phyloP scores from a whole-genome alignment of 2,888 invertebrate species.

The Campoplex nolae region DNA sequence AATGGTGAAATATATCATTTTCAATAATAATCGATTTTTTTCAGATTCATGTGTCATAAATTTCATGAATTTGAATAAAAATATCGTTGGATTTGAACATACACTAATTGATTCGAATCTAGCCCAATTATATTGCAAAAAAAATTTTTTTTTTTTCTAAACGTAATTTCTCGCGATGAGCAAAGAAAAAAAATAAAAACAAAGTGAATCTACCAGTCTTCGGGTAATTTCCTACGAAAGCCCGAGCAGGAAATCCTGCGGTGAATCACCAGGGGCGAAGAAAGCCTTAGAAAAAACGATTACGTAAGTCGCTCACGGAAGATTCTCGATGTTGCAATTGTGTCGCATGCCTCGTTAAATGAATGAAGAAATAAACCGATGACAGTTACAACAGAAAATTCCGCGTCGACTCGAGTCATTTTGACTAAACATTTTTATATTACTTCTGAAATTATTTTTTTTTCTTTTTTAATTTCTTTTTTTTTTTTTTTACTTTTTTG shows the following conservation, averaged over 20 bases:
- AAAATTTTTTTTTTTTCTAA: not conserved
- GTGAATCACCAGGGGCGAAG: not conserved
- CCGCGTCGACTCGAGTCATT: not conserved
- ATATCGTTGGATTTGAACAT: not conserved
- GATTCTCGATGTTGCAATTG: constrained; percentile 4
- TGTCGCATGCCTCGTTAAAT: not conserved
- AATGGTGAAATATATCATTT: no score
- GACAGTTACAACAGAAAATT: not conserved
- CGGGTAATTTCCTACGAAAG: not conserved
- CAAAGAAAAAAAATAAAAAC: not conserved
- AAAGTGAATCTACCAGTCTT: not conserved
- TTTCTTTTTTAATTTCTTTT: not conserved
- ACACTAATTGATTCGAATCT: not conserved
- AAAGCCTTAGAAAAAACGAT: constrained; percentile 4
- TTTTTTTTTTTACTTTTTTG: not conserved
- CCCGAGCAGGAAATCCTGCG: not conserved
- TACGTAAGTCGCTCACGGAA: constrained; percentile 14
- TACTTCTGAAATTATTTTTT: not conserved
- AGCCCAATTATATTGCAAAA: not conserved
- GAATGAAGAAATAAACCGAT: not conserved
- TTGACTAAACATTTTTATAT: not conserved
- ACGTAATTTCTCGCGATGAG: not conserved
- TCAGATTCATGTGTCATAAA: no score
- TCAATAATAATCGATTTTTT: no score
- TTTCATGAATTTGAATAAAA: not conserved